A percentile compares a stretch with the other conserved stretches of the same genome.
These are phyloP conservation scores for Syrphus vitripennis DNA, from an alignment of 2,888 invertebrate genomes.

Conservation along the genomic window DNA sequence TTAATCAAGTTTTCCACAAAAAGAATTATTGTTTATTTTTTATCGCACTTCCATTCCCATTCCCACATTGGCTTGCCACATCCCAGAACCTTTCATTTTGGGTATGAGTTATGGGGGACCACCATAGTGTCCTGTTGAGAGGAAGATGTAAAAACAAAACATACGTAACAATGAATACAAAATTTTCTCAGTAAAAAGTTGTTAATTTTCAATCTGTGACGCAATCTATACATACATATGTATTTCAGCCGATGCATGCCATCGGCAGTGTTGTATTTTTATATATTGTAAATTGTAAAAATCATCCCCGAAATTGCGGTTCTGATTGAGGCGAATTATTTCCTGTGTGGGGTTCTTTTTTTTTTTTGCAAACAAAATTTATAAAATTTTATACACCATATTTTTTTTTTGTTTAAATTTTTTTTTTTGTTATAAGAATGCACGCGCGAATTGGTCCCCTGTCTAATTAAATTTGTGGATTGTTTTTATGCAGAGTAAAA, in stretches of 20 bases:
- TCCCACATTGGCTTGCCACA: not conserved
- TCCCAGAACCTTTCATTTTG: not conserved
- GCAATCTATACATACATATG: too few relatives aligned
- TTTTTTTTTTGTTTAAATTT: slow-evolving; percentile 6
- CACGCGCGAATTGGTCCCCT: slow-evolving; percentile 61
- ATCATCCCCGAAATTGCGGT: not conserved
- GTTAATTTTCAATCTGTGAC: slow-evolving; percentile 37
- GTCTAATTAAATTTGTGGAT: slow-evolving; percentile 70
- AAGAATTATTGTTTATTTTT: slow-evolving; percentile 57
- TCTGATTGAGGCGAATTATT: slow-evolving; percentile 47
- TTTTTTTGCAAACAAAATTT: slow-evolving; percentile 8
- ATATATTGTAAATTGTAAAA: slow-evolving; percentile 63
- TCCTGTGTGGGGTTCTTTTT: not conserved
- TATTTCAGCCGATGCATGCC: not conserved
- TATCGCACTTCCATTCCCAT: slow-evolving; percentile 23
- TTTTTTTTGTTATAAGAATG: slow-evolving; percentile 16
- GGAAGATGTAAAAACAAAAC: slow-evolving; percentile 50
- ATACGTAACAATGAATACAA: slow-evolving; percentile 35
- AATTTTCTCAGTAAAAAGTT: slow-evolving; percentile 35
- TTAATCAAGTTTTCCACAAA: slow-evolving; percentile 73
- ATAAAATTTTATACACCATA: not conserved
- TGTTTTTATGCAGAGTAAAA: slow-evolving; percentile 69
- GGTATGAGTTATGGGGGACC: not conserved
- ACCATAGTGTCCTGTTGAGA: not conserved
- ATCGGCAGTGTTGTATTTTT: slow-evolving; percentile 18